A percentile compares a stretch with the other conserved stretches of the same genome.
These are phyloP conservation scores for Schizopygopsis malacanthus DNA, from an alignment of 2,797 vertebrate species.

Conservation along the genomic window DNA sequence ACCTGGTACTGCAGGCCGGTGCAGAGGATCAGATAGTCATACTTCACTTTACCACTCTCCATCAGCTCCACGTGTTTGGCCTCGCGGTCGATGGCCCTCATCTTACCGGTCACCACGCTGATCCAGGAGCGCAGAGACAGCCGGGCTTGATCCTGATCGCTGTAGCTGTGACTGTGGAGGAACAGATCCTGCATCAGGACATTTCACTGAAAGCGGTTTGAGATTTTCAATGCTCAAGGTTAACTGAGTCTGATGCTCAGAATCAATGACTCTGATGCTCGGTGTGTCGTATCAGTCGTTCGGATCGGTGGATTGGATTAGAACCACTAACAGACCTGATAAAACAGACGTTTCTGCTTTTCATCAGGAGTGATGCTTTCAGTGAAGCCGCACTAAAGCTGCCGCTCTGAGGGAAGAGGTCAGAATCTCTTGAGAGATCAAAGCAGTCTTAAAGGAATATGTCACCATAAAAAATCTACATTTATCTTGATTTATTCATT, in stretches of 20 bases:
- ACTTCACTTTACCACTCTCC: conserved; percentile 74
- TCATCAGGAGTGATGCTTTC: not conserved
- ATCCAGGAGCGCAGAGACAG: conserved; percentile 85
- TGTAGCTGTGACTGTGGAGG: conserved; percentile 85
- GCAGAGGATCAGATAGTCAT: conserved; percentile 91
- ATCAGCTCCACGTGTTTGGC: conserved; percentile 83
- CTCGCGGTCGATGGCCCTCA: conserved; percentile 86
- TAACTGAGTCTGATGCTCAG: conserved; percentile 4
- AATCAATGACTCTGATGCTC: not conserved
- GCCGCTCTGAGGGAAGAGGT: not conserved
- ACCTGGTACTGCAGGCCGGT: conserved; percentile 92
- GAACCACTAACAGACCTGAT: conserved; percentile 2
- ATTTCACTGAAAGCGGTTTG: not conserved
- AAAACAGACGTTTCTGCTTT: not conserved
- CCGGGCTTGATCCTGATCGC: conserved; percentile 80
- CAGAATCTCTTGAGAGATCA: not conserved
- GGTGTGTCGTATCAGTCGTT: not conserved
- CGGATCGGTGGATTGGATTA: conserved; percentile 10
- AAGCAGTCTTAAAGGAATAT: not conserved
- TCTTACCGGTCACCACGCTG: conserved; percentile 84
- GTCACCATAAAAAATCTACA: not conserved
- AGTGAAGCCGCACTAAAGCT: not conserved
- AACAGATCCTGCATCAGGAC: not conserved
- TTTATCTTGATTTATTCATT: not conserved
- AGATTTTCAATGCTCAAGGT: conserved; percentile 7